Conservation (phyloP, 2,888 invertebrate genomes). For the Caenorhabditis angaria region DNA sequence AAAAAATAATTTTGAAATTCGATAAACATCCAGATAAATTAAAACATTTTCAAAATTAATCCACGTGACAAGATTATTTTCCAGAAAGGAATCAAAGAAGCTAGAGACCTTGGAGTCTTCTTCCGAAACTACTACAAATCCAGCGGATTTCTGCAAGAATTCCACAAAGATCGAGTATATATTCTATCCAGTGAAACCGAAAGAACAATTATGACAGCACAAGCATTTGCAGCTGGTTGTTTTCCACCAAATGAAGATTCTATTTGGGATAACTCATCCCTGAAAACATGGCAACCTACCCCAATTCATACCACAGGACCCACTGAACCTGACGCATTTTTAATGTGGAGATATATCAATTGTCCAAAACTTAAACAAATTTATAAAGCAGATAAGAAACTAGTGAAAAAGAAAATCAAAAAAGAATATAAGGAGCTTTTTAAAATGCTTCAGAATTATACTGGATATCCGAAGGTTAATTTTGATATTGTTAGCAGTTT, state of each 20-base stretch:
- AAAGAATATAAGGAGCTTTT: conserved; percentile 15
- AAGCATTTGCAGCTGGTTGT: conserved; percentile 83
- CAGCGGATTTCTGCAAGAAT: conserved; percentile 14
- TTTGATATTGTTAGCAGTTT: conserved; percentile 47
- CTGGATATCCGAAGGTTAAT: conserved; percentile 39
- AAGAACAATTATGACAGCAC: conserved; percentile 81
- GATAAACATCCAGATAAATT: too few relatives aligned
- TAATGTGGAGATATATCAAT: conserved; percentile 44
- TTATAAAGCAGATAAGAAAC: conserved; percentile 15
- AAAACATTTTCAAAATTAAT: neutral
- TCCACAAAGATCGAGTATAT: conserved; percentile 31
- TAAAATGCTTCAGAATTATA: conserved; percentile 30
- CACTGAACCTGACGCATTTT: conserved; percentile 12
- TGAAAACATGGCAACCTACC: conserved; percentile 41
- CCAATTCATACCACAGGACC: conserved; percentile 27
- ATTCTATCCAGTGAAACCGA: conserved; percentile 73
- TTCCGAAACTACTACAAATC: conserved; percentile 22
- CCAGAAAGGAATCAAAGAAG: conserved; percentile 36
- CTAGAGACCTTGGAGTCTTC: conserved; percentile 31
- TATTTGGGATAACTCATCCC: conserved; percentile 41
- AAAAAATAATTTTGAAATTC: too few relatives aligned
- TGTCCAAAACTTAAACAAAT: conserved; percentile 41
- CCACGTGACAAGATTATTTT: neutral
- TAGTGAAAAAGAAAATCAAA: conserved; percentile 25
- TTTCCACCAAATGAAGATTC: conserved; percentile 74